Conservation (phyloP, 2,113 vertebrate species). For the Bufo bufo region DNA sequence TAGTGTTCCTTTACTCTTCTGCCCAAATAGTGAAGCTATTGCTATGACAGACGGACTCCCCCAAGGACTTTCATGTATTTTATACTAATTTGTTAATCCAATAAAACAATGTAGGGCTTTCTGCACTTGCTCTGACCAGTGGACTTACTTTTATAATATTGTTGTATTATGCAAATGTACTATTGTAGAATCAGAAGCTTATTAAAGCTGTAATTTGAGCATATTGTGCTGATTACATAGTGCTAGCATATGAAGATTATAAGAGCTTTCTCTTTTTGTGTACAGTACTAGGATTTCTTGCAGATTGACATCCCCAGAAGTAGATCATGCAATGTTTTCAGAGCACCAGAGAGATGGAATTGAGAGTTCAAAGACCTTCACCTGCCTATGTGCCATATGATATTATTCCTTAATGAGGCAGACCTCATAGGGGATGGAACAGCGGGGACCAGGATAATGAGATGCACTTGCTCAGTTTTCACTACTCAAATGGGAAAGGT, state of each 20-base stretch:
- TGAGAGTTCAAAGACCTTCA: conserved; percentile 44
- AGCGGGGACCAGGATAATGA: conserved; percentile 50
- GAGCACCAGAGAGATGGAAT: not conserved
- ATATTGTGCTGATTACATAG: not conserved
- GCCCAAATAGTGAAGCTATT: no score
- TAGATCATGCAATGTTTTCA: conserved; percentile 29
- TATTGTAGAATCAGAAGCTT: no score
- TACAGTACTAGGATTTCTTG: not conserved
- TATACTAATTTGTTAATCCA: no score
- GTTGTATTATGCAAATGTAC: no score
- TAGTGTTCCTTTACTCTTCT: no score
- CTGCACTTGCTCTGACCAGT: no score
- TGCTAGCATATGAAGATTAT: not conserved
- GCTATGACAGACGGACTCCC: no score
- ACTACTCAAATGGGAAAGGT: not conserved
- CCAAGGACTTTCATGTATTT: no score
- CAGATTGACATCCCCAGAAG: not conserved
- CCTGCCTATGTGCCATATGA: conserved; percentile 29
- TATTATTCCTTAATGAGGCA: conserved; percentile 52
- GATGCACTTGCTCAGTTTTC: conserved; percentile 22
- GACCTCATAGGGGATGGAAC: conserved; percentile 18
- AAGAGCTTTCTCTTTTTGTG: not conserved
- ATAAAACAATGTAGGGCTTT: no score
- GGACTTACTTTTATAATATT: no score
- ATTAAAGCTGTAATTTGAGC: not conserved